Evolutionary conservation across 53 echinoderm and acorn worm genomes (phyloP), one percentile per base, ranked within the genome.

Genomic region (Arbacia lixula): DNA sequence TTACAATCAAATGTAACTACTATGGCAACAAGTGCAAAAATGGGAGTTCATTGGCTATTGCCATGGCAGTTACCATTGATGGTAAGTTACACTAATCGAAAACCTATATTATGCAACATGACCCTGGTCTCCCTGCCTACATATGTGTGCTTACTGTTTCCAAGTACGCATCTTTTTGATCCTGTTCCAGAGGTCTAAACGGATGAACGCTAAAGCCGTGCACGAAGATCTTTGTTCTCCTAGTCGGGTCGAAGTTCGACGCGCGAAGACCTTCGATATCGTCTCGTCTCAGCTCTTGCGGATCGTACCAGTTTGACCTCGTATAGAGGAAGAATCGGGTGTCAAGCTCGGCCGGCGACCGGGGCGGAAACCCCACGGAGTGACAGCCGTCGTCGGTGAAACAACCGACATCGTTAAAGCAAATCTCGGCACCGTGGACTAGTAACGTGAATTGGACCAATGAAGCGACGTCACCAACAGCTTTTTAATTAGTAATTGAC

Each of bases 131-230:
- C 14, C 49, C 49, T 8, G 14, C 8, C 49, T 46, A 46, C 8
- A 8, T 46, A 46, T 46, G 49, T 8, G 17, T 49, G 64, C 87
- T 50, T 57, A 94, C 95, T 49, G 56, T 56, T 71, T 68, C 54
- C 24, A 94, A 72, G 17, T 92, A 57, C 21, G 87, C 71, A n/a
- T 91, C 84, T 80, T 88, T 91, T 41, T 87, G 53, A 14, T 84
- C 80, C 36, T 73, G 56, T 67, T 89, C 89, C 25, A 86, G 69
- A 0, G 81, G 60, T n/a, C 84, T 77, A 43, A 75, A 58, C 1
- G 89, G 87, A 21, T 84, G 89, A 12, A 86, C 95, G 36, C 80
- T 84, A 61, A 84, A 94, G 5, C 95, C 91, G 36, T 94, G 95
- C 17, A 94, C 83, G 33, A 89, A 37, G 10, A 94, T 36, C 28